These are phyloP conservation scores for Solea senegalensis DNA, from an alignment of 2,113 vertebrate species.

Conservation along the genomic window DNA sequence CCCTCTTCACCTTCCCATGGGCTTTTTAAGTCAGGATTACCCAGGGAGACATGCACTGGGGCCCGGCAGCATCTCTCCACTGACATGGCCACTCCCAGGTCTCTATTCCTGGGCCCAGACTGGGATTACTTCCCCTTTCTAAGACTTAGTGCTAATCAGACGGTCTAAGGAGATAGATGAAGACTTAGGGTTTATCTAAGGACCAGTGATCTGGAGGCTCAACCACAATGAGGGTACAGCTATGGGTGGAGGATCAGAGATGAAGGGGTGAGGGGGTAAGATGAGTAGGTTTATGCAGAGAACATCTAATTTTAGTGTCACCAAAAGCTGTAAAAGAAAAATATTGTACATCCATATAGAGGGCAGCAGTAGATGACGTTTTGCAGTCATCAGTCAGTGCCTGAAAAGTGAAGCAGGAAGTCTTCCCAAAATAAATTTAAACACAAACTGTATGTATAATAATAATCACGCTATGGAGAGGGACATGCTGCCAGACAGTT, in stretches of 20 bases:
- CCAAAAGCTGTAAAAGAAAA: neutral
- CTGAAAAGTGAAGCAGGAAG: conserved; percentile 2
- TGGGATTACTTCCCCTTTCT: conserved; percentile 70
- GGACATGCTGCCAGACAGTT: conserved; percentile 16
- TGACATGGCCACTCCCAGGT: conserved; percentile 51
- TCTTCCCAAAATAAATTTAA: neutral
- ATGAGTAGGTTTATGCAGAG: neutral
- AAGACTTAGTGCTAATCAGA: conserved; percentile 80
- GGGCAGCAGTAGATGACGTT: no score
- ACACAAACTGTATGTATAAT: neutral
- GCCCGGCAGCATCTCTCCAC: conserved; percentile 45
- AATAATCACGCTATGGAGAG: neutral
- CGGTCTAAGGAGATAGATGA: conserved; percentile 77
- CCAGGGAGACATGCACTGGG: conserved; percentile 51
- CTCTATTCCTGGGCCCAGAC: conserved; percentile 79
- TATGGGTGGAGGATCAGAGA: conserved; percentile 41
- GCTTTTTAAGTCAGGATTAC: conserved; percentile 82
- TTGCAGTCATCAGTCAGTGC: neutral
- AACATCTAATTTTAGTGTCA: neutral
- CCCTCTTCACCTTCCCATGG: conserved; percentile 31
- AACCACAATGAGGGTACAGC: conserved; percentile 28
- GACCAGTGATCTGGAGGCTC: conserved; percentile 65
- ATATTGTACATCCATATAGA: no score
- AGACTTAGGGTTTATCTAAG: conserved; percentile 79
- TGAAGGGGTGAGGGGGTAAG: neutral